Conservation (phyloP, 2,797 vertebrate genomes). For the Trematocara caparti region DNA sequence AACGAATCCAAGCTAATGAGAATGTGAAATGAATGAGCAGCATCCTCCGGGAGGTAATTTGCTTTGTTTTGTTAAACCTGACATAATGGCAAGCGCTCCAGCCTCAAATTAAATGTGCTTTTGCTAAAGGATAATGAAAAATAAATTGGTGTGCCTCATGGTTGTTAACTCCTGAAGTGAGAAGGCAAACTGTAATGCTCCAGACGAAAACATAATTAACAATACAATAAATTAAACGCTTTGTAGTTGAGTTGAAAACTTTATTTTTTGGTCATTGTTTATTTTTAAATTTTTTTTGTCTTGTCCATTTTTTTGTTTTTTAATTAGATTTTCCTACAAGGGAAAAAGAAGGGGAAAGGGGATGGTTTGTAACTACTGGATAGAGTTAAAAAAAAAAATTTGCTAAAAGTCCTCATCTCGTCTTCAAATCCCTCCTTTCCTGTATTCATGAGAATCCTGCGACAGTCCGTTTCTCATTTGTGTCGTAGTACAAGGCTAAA, state of each 20-base stretch:
- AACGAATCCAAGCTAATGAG: conserved; percentile 41
- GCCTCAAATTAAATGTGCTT: conserved; percentile 26
- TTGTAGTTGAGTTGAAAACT: conserved; percentile 76
- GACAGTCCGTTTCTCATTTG: conserved; percentile 22
- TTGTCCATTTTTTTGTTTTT: conserved; percentile 70
- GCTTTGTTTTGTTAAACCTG: conserved; percentile 24
- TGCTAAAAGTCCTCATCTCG: conserved; percentile 59
- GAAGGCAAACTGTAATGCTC: neutral
- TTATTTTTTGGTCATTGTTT: conserved; percentile 75
- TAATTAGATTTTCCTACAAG: conserved; percentile 73
- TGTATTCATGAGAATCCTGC: conserved; percentile 16
- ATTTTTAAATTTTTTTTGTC: conserved; percentile 72
- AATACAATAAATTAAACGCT: conserved; percentile 30
- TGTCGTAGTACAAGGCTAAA: conserved; percentile 40
- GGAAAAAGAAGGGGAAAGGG: conserved; percentile 49
- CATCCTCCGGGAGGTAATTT: conserved; percentile 22
- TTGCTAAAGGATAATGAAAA: conserved; percentile 18
- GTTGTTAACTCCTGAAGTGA: neutral
- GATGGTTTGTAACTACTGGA: conserved; percentile 44
- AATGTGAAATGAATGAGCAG: neutral
- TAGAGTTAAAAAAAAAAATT: conserved; percentile 21
- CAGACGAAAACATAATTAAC: neutral
- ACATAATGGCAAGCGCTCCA: conserved; percentile 10
- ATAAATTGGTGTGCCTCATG: conserved; percentile 3
- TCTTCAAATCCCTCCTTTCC: conserved; percentile 46